Evolutionary conservation across 2,797 vertebrate species (phyloP).

Genomic region (Lutjanus argentimaculatus): DNA sequence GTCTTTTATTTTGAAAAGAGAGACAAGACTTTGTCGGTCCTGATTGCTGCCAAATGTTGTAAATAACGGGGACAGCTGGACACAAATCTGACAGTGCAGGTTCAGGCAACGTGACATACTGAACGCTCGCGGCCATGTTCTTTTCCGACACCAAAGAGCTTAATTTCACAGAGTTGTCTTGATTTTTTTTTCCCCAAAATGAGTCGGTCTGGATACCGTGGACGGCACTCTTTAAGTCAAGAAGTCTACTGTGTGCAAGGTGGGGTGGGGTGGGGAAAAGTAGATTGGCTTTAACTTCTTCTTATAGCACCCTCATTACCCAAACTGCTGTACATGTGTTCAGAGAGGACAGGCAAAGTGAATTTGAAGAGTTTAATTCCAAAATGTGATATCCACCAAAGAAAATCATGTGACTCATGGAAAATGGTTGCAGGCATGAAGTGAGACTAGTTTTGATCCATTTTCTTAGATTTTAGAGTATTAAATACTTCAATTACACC

Average conservation of each 20-base stretch:
- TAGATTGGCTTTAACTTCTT: conserved; percentile 45
- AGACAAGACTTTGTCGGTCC: conserved; percentile 74
- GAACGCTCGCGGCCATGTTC: conserved; percentile 72
- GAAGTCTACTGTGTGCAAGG: conserved; percentile 37
- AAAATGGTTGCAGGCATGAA: conserved; percentile 24
- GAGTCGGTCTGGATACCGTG: conserved; percentile 34
- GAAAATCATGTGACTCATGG: conserved; percentile 17
- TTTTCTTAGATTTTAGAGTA: conserved; percentile 32
- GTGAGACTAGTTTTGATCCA: conserved; percentile 11
- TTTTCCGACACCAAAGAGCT: conserved; percentile 85
- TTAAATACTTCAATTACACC: conserved; percentile 30
- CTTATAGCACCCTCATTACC: conserved; percentile 31
- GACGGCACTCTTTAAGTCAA: conserved; percentile 16
- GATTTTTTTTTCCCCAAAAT: conserved; percentile 49
- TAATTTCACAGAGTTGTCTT: conserved; percentile 80
- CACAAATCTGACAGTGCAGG: conserved; percentile 91
- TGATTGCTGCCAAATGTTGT: conserved; percentile 89
- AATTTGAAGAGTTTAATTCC: conserved; percentile 63
- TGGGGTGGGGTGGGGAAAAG: not conserved
- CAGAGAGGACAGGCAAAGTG: conserved; percentile 30
- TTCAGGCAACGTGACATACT: conserved; percentile 64
- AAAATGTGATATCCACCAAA: conserved; percentile 45
- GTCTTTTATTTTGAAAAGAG: conserved; percentile 69
- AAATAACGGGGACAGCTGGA: conserved; percentile 85
- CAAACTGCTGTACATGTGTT: conserved; percentile 49